Evolutionary conservation across 2,113 vertebrate species (phyloP), one percentile per base, ranked within the genome.

Genomic region (Nerophis ophidion): DNA sequence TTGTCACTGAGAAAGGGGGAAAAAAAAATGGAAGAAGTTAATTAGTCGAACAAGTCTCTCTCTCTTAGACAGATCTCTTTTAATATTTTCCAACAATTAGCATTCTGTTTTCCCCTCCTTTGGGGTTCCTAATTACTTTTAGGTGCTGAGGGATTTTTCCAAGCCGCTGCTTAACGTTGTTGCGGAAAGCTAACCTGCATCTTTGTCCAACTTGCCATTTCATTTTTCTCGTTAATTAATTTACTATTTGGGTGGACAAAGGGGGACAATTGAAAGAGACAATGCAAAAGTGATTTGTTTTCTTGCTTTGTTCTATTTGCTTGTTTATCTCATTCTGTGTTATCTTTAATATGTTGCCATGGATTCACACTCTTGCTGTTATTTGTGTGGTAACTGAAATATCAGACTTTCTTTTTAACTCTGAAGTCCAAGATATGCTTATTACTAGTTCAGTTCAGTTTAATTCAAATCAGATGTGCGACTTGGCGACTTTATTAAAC

Each of bases 51-150:
- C 62, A 65, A 50, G 58, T 65, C 40, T 60, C 55, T 48, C 48
- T 36, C 48, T 48, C 52, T 35, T 14, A 50, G 71, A 56, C 49
- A 72, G 56, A 66, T 57, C 52, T 60, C 42, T 56, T 60, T 68
- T 55, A 2, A 48, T 48, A 61, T 66, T 65, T 65, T 62, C 26
- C 13, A 72, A 74, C 69, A 85, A 70, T 76, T 75, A 80, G 44
- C 16, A 42, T 71, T 66, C 60, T 48, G 48, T 44, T 71, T 51
- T 70, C 53, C 56, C 44, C 36, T 36, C 72, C 47, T 79, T 74
- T 78, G 69, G 71, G 60, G 62, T 53, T 62, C 72, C 82, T 86
- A 83, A 86, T 88, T 83, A 74, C 65, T 70, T 65, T 61, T 52
- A 74, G 77, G 63, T 73, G 70, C 58, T 36, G 64, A 48, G 11